These are phyloP conservation scores for Morbakka virulenta DNA, from an alignment of 30 jellyfish, hydroid and myxozoan species.

Conservation along the genomic window DNA sequence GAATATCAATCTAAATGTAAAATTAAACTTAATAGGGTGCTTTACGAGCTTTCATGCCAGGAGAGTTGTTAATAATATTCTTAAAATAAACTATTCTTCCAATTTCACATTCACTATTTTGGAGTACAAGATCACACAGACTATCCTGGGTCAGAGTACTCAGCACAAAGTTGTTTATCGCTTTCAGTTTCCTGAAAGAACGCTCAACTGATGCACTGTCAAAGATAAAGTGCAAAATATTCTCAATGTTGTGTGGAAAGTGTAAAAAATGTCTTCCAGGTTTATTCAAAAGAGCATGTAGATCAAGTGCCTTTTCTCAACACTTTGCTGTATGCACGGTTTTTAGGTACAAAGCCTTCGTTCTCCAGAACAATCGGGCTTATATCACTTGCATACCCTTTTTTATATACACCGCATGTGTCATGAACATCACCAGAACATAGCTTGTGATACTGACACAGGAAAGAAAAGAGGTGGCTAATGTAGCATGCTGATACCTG, in stretches of 20 bases:
- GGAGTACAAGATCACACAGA: too few relatives aligned
- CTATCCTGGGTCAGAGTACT: too few relatives aligned
- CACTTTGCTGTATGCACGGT: constrained; percentile 44
- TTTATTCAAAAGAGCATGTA: constrained; percentile 29
- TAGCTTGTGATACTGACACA: constrained; percentile 33
- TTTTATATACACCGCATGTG: constrained; percentile 26
- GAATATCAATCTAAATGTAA: too few relatives aligned
- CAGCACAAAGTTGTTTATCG: too few relatives aligned
- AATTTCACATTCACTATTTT: too few relatives aligned
- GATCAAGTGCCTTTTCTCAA: constrained; percentile 48
- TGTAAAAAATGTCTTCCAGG: constrained; percentile 43
- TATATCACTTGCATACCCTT: constrained; percentile 18
- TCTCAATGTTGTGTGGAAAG: constrained; percentile 52
- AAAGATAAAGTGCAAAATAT: constrained; percentile 52
- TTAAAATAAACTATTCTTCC: too few relatives aligned
- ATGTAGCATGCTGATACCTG: too few relatives aligned
- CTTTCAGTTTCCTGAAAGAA: too few relatives aligned
- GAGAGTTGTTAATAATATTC: too few relatives aligned
- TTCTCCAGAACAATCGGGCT: constrained; percentile 46
- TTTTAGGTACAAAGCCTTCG: constrained; percentile 32
- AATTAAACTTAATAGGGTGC: too few relatives aligned
- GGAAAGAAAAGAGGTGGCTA: constrained; percentile 43
- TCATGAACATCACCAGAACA: constrained; percentile 20
- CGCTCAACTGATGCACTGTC: constrained; percentile 72
- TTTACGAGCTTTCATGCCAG: too few relatives aligned